These are phyloP conservation scores for Yoshiicerus persimilis DNA, from an alignment of 1,140 invertebrate species.

Conservation along the genomic window DNA sequence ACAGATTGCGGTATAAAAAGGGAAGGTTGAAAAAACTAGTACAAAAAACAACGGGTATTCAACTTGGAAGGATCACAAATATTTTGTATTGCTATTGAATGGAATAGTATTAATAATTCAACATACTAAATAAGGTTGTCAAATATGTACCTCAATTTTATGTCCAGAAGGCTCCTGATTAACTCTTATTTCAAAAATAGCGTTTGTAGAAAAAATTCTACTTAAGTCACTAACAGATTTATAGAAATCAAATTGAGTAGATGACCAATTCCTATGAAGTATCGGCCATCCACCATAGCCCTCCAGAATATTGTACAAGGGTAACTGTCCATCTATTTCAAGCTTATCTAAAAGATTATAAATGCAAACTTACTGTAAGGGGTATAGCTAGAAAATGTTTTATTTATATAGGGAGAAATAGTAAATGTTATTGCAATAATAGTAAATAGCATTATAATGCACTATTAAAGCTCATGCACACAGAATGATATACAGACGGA, in stretches of 20 bases:
- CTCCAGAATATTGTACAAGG: neutral
- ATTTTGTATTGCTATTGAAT: neutral
- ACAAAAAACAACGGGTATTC: too few species aligned
- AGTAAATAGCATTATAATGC: too few species aligned
- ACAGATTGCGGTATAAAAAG: neutral
- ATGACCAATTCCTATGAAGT: neutral
- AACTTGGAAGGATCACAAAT: neutral
- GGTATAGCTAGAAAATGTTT: too few species aligned
- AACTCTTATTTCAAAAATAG: neutral
- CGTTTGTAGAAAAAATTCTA: neutral
- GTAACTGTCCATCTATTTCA: neutral
- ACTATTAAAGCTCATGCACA: too few species aligned
- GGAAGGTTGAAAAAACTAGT: neutral
- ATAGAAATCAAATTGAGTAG: neutral
- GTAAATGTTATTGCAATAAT: too few species aligned
- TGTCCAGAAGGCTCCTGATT: neutral
- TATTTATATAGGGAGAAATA: too few species aligned
- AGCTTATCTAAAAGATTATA: neutral
- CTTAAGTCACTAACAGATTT: neutral
- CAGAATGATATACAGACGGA: too few species aligned
- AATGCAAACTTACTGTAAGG: too few species aligned
- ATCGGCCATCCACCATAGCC: neutral
- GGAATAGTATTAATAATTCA: neutral
- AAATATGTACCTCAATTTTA: neutral
- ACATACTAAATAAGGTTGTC: neutral